These are phyloP conservation scores for Grammatotria lemairii DNA, from an alignment of 2,113 vertebrate species.

Conservation along the genomic window DNA sequence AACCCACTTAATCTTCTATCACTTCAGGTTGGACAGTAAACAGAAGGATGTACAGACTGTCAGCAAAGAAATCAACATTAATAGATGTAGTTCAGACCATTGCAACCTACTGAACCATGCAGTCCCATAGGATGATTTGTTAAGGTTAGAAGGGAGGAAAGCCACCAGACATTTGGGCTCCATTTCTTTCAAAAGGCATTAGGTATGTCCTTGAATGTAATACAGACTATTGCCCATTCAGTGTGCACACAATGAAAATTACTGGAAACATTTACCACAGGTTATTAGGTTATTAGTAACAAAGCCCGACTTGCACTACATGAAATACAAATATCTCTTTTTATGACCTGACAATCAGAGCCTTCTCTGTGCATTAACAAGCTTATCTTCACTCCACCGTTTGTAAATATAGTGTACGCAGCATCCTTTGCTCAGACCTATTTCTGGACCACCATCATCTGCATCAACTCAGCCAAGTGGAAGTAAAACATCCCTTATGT, in stretches of 20 bases:
- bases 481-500: constrained; percentile 50
- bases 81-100: background rate
- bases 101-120: background rate
- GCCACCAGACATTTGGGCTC: background rate
- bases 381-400: background rate
- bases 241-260: background rate
- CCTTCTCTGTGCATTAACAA: background rate
- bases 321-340: background rate
- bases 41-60: background rate
- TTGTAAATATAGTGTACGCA: background rate
- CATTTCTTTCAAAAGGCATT: background rate
- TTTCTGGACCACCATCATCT: constrained; percentile 45
- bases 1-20: background rate
- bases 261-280: background rate
- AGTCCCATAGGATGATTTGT: background rate
- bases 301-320: background rate
- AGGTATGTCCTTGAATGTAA: background rate
- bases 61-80: background rate
- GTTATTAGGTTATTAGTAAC: background rate
- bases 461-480: constrained; percentile 33
- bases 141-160: background rate
- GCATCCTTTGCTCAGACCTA: constrained; percentile 20
- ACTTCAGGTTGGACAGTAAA: background rate
- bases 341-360: background rate
- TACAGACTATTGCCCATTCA: background rate